Evolutionary conservation across 1,140 invertebrate genomes (phyloP).

Genomic region (Temnothorax nylanderi): DNA sequence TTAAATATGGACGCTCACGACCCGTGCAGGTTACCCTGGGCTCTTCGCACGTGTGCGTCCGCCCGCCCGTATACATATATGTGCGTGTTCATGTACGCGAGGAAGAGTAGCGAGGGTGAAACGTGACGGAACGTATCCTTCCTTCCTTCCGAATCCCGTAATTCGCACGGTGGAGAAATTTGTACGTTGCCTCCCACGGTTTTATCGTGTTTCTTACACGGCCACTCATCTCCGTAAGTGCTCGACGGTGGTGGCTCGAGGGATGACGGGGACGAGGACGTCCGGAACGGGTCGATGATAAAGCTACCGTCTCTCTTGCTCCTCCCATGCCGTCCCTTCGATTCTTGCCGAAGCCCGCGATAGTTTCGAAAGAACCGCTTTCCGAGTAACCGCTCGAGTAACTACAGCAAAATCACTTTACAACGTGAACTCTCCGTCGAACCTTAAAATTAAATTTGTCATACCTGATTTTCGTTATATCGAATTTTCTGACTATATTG

Average conservation of each 20-base stretch:
- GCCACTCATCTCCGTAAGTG: slow-evolving; percentile 61
- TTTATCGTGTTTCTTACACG: slow-evolving; percentile 63
- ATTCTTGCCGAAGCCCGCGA: slow-evolving; percentile 49
- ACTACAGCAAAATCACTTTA: slow-evolving; percentile 47
- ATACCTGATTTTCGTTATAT: slow-evolving; percentile 62
- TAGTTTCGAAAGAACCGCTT: slow-evolving; percentile 48
- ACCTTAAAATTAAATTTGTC: slow-evolving; percentile 60
- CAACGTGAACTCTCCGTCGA: slow-evolving; percentile 57
- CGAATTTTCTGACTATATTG: slow-evolving; percentile 32
- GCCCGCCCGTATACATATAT: not conserved
- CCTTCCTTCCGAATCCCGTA: slow-evolving; percentile 57
- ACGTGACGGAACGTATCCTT: slow-evolving; percentile 62
- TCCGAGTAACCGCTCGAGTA: slow-evolving; percentile 37
- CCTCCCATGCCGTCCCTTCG: slow-evolving; percentile 40
- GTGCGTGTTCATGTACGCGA: not conserved
- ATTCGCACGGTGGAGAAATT: slow-evolving; percentile 52
- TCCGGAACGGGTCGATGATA: slow-evolving; percentile 72
- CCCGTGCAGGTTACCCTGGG: not conserved
- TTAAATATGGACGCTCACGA: slow-evolving; percentile 69
- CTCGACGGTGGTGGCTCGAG: slow-evolving; percentile 26
- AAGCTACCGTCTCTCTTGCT: slow-evolving; percentile 15
- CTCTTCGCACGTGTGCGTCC: not conserved
- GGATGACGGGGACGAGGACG: slow-evolving; percentile 35
- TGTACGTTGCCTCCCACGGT: slow-evolving; percentile 53
- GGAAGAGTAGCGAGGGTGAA: slow-evolving; percentile 38